phyloP scores from a whole-genome alignment of 2,113 vertebrate genomes.

The Cochlearius cochlearius region DNA sequence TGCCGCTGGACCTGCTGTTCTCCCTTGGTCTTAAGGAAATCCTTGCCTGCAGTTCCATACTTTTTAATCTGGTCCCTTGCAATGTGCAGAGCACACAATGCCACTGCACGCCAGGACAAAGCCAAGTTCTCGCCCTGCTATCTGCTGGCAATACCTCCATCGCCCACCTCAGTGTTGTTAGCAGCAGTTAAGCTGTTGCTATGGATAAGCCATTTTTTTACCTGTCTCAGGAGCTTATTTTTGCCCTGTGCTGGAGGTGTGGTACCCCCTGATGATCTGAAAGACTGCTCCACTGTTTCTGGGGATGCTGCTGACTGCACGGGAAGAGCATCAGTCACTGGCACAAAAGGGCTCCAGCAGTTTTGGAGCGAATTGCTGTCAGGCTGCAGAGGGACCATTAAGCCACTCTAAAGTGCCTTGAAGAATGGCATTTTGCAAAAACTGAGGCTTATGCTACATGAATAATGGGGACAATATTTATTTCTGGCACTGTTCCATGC shows the following conservation, averaged over 20 bases:
- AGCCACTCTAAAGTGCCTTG: neutral
- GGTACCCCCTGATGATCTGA: neutral
- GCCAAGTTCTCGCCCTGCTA: neutral
- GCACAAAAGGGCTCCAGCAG: neutral
- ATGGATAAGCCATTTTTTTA: neutral
- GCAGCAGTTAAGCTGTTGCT: neutral
- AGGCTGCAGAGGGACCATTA: neutral
- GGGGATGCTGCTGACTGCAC: neutral
- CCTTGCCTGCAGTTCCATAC: neutral
- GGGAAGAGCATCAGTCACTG: neutral
- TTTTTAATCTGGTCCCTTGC: neutral
- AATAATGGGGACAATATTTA: neutral
- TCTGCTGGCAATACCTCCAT: neutral
- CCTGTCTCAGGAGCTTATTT: neutral
- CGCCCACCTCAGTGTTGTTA: rapidly evolving
- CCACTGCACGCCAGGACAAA: neutral
- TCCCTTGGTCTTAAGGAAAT: neutral
- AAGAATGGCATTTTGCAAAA: neutral
- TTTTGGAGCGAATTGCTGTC: neutral
- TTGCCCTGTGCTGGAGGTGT: neutral
- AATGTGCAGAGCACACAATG: neutral
- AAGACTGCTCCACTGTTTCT: neutral
- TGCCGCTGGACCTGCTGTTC: neutral
- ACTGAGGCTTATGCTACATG: neutral
- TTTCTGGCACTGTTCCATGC: neutral